phyloP scores from a whole-genome alignment of 2,888 invertebrate species.

The Cenopis cana region DNA sequence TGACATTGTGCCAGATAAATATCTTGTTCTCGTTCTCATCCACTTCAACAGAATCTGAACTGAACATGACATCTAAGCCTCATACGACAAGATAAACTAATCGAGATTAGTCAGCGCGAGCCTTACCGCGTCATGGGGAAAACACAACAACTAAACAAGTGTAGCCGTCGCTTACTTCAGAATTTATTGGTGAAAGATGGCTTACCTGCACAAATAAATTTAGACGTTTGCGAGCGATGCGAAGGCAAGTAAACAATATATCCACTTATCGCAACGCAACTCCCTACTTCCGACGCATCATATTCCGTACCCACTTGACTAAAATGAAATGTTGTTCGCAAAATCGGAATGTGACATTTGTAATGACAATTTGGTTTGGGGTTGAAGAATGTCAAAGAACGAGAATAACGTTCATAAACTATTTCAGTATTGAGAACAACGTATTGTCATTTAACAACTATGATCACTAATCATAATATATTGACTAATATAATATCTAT shows the following conservation, averaged over 20 bases:
- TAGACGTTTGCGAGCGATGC: slow-evolving; percentile 30
- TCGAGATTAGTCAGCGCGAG: slow-evolving; percentile 38
- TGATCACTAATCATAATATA: not conserved
- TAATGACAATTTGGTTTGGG: not conserved
- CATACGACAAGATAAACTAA: slow-evolving; percentile 23
- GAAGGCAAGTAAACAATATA: slow-evolving; percentile 30
- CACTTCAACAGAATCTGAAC: slow-evolving; percentile 5
- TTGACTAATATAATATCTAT: not conserved
- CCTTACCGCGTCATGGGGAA: slow-evolving; percentile 29
- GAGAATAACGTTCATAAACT: not conserved
- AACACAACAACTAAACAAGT: slow-evolving; percentile 31
- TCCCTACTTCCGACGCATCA: slow-evolving; percentile 18
- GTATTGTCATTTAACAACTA: not conserved
- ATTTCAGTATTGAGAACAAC: not conserved
- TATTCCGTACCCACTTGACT: slow-evolving; percentile 24
- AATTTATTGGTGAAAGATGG: slow-evolving; percentile 6
- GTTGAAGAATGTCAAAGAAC: not conserved
- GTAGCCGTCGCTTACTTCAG: not conserved
- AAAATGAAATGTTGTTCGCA: slow-evolving; percentile 25
- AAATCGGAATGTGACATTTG: slow-evolving; percentile 19
- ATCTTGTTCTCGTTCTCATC: not conserved
- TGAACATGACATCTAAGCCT: not conserved
- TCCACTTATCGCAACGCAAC: slow-evolving; percentile 27
- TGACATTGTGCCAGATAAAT: slow-evolving; percentile 15
- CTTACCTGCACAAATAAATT: slow-evolving; percentile 44